Percentiles rank a stretch among this genome's conserved stretches.
Evolutionary conservation across 2,113 vertebrate species (phyloP).

Genomic region (Regulus satrapa): DNA sequence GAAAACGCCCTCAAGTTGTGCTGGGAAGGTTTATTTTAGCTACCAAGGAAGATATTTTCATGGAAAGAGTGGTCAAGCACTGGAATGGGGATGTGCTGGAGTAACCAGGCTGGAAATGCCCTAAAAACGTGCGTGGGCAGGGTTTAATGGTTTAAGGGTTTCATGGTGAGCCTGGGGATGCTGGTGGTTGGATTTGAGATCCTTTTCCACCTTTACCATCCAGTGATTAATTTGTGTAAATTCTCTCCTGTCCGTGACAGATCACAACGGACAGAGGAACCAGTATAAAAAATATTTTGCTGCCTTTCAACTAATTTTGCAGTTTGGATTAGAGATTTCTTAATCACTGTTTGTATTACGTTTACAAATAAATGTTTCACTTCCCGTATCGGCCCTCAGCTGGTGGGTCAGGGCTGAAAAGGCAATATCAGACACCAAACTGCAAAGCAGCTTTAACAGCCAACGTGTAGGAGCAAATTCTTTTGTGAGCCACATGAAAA

Average conservation of each 20-base stretch:
- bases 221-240: background rate
- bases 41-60: background rate
- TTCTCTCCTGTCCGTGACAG: background rate
- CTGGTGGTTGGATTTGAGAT: background rate
- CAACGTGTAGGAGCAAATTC: background rate
- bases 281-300: background rate
- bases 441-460: background rate
- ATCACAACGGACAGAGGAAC: background rate
- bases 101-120: background rate
- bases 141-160: too few relatives aligned
- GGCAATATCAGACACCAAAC: background rate
- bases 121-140: rapidly evolving
- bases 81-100: background rate
- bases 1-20: background rate
- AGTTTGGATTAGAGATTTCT: background rate
- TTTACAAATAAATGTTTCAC: background rate
- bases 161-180: background rate
- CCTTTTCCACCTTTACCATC: background rate
- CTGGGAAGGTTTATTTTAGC: background rate
- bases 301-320: background rate
- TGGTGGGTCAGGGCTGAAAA: background rate
- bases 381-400: background rate
- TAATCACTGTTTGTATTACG: background rate
- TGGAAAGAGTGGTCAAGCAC: background rate
- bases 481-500: conserved; percentile 5